These are phyloP conservation scores for Ceryle rudis DNA, from an alignment of 2,797 vertebrate genomes.

Conservation along the genomic window DNA sequence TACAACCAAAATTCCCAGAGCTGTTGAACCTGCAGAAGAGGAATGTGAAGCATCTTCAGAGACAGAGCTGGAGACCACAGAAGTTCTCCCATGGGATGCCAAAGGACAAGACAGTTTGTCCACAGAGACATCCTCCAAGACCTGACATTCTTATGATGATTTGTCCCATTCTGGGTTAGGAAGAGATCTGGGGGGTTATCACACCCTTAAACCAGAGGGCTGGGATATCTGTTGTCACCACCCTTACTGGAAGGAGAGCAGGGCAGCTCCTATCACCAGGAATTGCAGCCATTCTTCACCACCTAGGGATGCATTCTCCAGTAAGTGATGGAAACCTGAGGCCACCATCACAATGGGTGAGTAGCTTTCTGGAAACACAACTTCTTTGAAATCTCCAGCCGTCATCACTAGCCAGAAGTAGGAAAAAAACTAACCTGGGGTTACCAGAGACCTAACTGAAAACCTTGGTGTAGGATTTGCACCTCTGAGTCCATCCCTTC, in stretches of 20 bases:
- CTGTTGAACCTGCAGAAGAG: background rate
- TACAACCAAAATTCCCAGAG: background rate
- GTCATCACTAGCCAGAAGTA: background rate
- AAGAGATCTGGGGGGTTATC: background rate
- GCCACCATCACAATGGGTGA: fast-evolving
- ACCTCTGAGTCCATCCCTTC: fast-evolving
- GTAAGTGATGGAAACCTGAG: fast-evolving
- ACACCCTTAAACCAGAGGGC: fast-evolving
- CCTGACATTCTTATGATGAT: background rate
- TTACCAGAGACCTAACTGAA: background rate
- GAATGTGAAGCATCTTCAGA: background rate
- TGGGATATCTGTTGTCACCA: background rate
- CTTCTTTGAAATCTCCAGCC: background rate
- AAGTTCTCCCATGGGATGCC: background rate
- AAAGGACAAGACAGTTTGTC: background rate
- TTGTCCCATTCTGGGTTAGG: background rate
- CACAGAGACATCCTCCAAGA: background rate
- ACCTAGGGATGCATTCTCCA: fast-evolving
- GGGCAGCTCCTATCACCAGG: background rate
- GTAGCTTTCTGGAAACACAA: background rate
- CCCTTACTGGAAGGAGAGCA: background rate
- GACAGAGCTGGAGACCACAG: background rate
- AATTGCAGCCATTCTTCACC: background rate
- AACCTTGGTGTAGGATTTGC: background rate
- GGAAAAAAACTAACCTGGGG: background rate